Evolutionary conservation across 2,797 vertebrate species (phyloP).

Genomic region (Hapalemur alaotrensis): DNA sequence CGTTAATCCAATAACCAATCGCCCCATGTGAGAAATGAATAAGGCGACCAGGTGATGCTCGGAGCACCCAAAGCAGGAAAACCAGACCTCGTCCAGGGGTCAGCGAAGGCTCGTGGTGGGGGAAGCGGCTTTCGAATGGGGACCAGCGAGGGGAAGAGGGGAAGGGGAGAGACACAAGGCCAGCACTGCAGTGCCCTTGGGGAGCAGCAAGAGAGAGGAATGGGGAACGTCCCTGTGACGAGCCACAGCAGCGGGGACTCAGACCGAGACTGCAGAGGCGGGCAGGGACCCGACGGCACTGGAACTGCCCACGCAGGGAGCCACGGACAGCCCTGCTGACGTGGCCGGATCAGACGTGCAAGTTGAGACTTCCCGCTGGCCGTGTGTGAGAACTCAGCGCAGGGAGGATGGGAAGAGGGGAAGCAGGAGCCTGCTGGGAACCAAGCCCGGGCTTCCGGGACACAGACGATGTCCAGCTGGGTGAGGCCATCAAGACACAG

Average conservation of each 20-base stretch:
- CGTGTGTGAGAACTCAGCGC: too few species aligned
- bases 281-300: too few species aligned
- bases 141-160: background rate
- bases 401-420: background rate
- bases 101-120: too few species aligned
- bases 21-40: too few species aligned
- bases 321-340: background rate
- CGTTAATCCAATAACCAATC: background rate
- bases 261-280: background rate
- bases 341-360: rapidly evolving
- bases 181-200: background rate
- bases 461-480: background rate
- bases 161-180: background rate
- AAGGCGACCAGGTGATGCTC: background rate
- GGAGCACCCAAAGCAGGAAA: background rate
- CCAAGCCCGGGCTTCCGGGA: background rate
- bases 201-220: background rate
- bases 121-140: background rate
- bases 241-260: background rate
- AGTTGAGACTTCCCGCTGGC: background rate
- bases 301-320: background rate
- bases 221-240: background rate
- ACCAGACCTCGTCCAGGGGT: background rate
- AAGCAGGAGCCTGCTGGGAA: background rate
- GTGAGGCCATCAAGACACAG: background rate